These are phyloP conservation scores for Drosophila vallismaia DNA, from an alignment of 2,888 invertebrate genomes.

Conservation along the genomic window DNA sequence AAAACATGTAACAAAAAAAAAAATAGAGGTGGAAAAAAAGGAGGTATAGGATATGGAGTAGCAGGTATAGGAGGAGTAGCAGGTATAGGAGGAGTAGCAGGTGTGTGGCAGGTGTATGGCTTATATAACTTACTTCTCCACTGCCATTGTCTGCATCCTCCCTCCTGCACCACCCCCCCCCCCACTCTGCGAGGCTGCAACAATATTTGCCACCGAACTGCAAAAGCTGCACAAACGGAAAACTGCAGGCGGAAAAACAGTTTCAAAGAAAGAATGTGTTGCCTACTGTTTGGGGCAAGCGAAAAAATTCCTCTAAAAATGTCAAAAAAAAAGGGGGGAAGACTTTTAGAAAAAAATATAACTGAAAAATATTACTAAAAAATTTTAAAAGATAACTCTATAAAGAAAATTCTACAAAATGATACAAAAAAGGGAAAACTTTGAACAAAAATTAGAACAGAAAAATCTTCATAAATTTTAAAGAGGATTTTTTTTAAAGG, in stretches of 20 bases:
- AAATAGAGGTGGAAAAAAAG: neutral
- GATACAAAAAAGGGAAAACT: too few species aligned
- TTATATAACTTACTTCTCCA: neutral
- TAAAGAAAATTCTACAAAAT: too few species aligned
- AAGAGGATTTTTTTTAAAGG: too few species aligned
- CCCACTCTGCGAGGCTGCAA: too few species aligned
- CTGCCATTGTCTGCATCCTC: neutral
- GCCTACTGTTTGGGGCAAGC: slow-evolving; percentile 53
- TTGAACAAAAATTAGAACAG: too few species aligned
- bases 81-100: neutral
- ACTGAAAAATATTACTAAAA: neutral
- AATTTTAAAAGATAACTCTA: too few species aligned
- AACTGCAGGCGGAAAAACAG: slow-evolving; percentile 5
- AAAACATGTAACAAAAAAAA: neutral
- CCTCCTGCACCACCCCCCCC: too few species aligned
- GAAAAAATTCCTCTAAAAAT: neutral
- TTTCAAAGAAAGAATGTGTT: slow-evolving; percentile 36
- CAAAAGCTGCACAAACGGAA: neutral
- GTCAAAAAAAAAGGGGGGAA: too few species aligned
- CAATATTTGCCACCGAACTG: slow-evolving; percentile 1
- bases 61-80: neutral
- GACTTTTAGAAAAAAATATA: neutral
- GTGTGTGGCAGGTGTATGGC: neutral
- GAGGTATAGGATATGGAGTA: neutral
- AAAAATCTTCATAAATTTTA: too few species aligned